Percentiles rank a stretch among this genome's conserved stretches.
Conservation (phyloP, 35 echinoderm and acorn worm genomes). For the Ophioderma brevispina region DNA sequence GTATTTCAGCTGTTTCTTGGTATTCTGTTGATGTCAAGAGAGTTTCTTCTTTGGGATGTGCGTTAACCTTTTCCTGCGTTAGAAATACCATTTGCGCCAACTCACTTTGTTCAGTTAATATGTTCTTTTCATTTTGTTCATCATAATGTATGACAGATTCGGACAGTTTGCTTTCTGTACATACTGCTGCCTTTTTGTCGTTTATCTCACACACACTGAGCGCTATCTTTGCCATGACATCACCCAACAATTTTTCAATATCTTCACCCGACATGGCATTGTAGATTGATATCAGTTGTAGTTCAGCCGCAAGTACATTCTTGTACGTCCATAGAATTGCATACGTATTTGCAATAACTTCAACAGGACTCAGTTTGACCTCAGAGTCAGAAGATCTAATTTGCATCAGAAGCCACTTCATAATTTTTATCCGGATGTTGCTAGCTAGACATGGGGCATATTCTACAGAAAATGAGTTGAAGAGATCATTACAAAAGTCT, state of each 20-base stretch:
- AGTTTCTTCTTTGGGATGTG: neutral
- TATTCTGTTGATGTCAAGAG: no score
- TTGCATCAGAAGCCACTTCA: neutral
- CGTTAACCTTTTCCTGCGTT: neutral
- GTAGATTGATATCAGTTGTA: slow-evolving; percentile 35
- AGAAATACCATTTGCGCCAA: neutral
- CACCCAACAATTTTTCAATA: neutral
- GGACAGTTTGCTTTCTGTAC: neutral
- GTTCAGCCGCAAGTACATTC: neutral
- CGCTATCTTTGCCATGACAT: neutral
- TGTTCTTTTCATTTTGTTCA: neutral
- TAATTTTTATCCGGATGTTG: neutral
- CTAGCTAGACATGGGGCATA: neutral
- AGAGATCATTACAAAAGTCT: neutral
- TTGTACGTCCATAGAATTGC: neutral
- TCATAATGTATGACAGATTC: neutral
- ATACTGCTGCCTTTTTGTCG: neutral
- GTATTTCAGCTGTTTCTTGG: neutral
- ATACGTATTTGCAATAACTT: neutral
- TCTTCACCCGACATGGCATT: neutral
- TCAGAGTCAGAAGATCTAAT: no score
- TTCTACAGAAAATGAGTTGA: neutral
- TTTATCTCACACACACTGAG: neutral
- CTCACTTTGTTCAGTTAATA: neutral
- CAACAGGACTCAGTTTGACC: neutral